Conservation (phyloP, 2,797 vertebrate species). For the Masticophis lateralis region DNA sequence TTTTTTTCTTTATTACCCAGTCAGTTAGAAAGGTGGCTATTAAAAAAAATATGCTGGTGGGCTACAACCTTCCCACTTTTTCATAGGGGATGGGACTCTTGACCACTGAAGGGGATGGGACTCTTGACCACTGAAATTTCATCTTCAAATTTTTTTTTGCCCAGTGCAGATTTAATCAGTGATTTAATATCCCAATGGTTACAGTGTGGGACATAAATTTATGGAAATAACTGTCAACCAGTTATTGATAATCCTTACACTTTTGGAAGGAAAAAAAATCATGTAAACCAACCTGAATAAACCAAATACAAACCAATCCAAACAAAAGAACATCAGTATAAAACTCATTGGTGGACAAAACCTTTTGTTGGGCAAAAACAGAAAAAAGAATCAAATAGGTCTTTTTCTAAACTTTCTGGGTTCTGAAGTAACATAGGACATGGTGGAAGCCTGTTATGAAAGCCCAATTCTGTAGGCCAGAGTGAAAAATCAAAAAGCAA, state of each 20-base stretch:
- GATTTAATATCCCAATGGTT: background rate
- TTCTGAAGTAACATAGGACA: background rate
- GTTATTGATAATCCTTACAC: background rate
- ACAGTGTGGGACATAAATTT: background rate
- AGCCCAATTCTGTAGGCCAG: background rate
- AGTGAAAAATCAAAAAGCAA: background rate
- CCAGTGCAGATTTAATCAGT: background rate
- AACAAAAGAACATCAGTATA: background rate
- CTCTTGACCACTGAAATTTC: background rate
- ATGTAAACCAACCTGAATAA: background rate
- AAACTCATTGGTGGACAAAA: background rate
- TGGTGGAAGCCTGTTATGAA: background rate
- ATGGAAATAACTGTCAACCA: background rate
- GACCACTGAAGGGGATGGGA: too few relatives aligned
- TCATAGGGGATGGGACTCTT: background rate
- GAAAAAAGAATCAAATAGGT: background rate
- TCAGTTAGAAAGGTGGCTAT: background rate
- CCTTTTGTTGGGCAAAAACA: background rate
- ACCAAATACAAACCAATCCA: background rate
- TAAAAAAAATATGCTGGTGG: background rate
- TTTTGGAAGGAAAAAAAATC: background rate
- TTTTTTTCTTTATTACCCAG: background rate
- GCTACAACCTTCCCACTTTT: background rate
- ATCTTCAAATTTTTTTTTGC: background rate
- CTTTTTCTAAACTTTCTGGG: background rate